Conservation (phyloP, 2,113 vertebrate species). For the Melanostigma gelatinosum region DNA sequence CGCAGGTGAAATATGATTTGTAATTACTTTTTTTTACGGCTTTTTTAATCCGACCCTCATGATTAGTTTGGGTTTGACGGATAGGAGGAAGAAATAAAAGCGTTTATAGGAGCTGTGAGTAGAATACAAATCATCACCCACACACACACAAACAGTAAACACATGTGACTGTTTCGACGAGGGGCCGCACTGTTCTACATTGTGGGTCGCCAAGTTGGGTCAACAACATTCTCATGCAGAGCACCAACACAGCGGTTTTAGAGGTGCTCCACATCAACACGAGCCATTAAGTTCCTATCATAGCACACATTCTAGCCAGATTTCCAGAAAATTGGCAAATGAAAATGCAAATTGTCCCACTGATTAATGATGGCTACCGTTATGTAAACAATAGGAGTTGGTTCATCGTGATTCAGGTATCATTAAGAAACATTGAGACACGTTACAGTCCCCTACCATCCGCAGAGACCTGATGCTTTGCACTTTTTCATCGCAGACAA, state of each 20-base stretch:
- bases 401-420: neutral
- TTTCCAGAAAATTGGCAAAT: neutral
- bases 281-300: neutral
- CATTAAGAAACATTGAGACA: neutral
- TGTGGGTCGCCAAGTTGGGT: neutral
- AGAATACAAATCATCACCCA: conserved; percentile 21
- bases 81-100: conserved; percentile 9
- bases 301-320: neutral
- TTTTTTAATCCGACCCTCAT: conserved; percentile 23
- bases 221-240: neutral
- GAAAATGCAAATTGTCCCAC: neutral
- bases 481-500: neutral
- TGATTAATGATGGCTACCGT: neutral
- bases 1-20: conserved; percentile 37
- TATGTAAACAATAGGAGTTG: neutral
- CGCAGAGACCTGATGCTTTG: neutral
- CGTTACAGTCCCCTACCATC: neutral
- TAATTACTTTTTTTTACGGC: conserved; percentile 28
- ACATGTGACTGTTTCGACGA: neutral
- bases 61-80: conserved; percentile 21
- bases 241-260: neutral
- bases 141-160: conserved; percentile 15
- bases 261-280: neutral
- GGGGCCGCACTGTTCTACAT: neutral
- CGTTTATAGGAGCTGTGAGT: conserved; percentile 17